Evolutionary conservation across 2,888 invertebrate genomes (phyloP), one percentile per base, ranked within the genome.

Genomic region (Galerucella calmariensis): DNA sequence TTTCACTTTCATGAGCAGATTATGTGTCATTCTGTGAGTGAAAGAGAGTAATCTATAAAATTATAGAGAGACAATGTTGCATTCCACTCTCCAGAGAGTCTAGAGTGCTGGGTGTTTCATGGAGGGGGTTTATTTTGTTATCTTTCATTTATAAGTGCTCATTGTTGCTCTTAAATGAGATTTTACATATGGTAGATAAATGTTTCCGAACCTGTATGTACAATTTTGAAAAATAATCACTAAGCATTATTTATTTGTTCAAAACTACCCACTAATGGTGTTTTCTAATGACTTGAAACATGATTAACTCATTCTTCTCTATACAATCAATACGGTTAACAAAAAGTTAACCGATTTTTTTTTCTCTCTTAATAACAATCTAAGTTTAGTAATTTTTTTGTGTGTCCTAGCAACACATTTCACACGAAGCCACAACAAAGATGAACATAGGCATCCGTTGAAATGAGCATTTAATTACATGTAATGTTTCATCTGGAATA

Each of bases 401-500:
- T 56, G 20, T 56, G 56, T 20, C 56, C 56, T 20, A 20, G 12
- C 41, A 62, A 27, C 62, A 41, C 12, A 67, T 68, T 69, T 62
- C 61, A 69, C 61, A 69, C 69, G 69, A 69, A 61, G 61, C 16
- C 27, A 48, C 14, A 69, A 69, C 59, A 61, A 69, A 69, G 51
- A 51, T 63, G 62, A 69, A 62, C 44, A 63, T 27, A 69, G 62
- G 35, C 46, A 48, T 62, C 51, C 35, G 35, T 41, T n/a, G 11
- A n/a, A n/a, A 51, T 63, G 24, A 20, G 16, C 9, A 11, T 61
- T 51, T 69, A 69, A 69, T 69, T 69, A 69, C 69, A 20, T 11
- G 16, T 27, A 69, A 69, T 63, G 69, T 63, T 69, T 69, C 69
- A 63, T 20, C 51, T 48, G 53, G 51, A 62, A 69, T 69, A 69